These are phyloP conservation scores for Drosophila nr. perissopoda DNA, from an alignment of 2,888 invertebrate genomes.

Conservation along the genomic window DNA sequence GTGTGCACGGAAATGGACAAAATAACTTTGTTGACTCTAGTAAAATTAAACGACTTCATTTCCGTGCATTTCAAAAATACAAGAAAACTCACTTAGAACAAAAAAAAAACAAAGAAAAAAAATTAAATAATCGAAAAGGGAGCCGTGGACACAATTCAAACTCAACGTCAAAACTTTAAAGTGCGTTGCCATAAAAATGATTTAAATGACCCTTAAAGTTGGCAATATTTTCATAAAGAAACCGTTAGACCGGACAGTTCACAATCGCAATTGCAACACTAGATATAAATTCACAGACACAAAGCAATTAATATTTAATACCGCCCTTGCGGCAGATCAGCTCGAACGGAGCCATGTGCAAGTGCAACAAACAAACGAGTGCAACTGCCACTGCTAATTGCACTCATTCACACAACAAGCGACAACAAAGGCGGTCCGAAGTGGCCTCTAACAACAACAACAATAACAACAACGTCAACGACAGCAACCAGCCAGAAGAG, in stretches of 20 bases:
- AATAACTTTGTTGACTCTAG: neutral
- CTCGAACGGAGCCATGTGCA: conserved; percentile 17
- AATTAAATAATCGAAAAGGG: neutral
- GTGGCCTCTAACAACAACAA: conserved; percentile 55
- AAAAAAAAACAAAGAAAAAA: neutral
- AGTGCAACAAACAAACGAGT: conserved; percentile 56
- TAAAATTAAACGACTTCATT: neutral
- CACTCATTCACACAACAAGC: conserved; percentile 73
- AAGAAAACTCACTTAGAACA: conserved; percentile 37
- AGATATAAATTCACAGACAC: conserved; percentile 43
- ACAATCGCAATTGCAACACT: conserved; percentile 8
- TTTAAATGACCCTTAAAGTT: conserved; percentile 2
- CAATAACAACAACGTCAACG: conserved; percentile 9
- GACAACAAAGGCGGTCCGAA: conserved; percentile 64
- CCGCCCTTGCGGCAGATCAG: conserved; percentile 54
- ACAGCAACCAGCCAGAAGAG: conserved; percentile 36
- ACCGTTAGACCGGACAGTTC: conserved; percentile 2
- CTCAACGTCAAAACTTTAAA: neutral
- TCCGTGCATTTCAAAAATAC: conserved; percentile 11
- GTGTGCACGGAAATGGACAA: neutral
- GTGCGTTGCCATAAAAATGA: conserved; percentile 2
- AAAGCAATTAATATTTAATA: conserved; percentile 68
- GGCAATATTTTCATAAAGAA: conserved; percentile 4
- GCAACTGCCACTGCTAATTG: conserved; percentile 73
- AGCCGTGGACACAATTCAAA: neutral